Evolutionary conservation across 2,113 vertebrate species (phyloP).

Genomic region (Pollimyrus isidori): DNA sequence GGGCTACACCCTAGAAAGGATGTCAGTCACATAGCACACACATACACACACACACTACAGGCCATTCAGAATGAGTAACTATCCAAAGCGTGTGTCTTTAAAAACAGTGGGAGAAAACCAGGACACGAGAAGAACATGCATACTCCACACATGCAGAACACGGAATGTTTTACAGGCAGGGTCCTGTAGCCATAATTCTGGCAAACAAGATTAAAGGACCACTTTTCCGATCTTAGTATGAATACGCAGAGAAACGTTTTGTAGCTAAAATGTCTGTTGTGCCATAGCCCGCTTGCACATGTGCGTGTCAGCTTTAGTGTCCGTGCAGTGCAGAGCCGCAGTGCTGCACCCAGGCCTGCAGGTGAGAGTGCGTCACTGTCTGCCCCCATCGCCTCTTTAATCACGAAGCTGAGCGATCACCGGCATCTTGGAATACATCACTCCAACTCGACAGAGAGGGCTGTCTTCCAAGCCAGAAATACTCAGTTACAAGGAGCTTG

Average conservation of each 20-base stretch:
- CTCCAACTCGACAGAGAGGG: neutral
- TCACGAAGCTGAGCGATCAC: neutral
- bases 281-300: neutral
- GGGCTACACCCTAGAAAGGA: neutral
- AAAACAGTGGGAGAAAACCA: neutral
- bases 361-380: neutral
- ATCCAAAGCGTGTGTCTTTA: neutral
- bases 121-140: neutral
- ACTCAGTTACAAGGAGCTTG: neutral
- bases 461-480: neutral
- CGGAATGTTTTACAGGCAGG: neutral
- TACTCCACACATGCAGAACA: neutral
- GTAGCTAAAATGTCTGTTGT: neutral
- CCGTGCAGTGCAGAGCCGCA: neutral
- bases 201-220: neutral
- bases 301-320: neutral
- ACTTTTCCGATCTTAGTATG: neutral
- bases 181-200: neutral
- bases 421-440: neutral
- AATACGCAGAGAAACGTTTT: neutral
- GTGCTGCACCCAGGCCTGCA: neutral
- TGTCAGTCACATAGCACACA: neutral
- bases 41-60: neutral
- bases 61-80: neutral
- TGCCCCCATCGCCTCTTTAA: neutral